Percentiles rank a stretch among this genome's conserved stretches.
Conservation (phyloP, 2,797 vertebrate species). For the Sebastes taczanowskii region DNA sequence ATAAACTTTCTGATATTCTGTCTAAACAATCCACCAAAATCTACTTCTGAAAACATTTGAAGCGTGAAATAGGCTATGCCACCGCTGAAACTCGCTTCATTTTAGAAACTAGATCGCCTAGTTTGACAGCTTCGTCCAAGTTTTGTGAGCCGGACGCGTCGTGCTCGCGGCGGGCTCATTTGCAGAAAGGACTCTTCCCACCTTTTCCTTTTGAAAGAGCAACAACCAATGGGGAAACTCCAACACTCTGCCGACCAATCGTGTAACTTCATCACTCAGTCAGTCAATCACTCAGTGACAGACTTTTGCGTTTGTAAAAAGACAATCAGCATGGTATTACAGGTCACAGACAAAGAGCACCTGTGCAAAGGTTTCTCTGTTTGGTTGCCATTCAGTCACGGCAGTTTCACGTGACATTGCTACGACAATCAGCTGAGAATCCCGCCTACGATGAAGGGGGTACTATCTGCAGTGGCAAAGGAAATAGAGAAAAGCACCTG, state of each 20-base stretch:
- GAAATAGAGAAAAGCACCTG: not conserved
- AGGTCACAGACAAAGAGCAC: not conserved
- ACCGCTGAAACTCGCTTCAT: fast-evolving
- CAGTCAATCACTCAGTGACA: too few relatives aligned
- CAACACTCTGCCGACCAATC: fast-evolving
- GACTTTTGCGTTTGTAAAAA: not conserved
- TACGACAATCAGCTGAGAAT: not conserved
- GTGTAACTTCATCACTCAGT: too few relatives aligned
- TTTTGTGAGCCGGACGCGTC: too few relatives aligned
- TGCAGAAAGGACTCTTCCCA: too few relatives aligned
- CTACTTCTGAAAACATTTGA: too few relatives aligned
- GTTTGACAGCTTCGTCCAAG: too few relatives aligned
- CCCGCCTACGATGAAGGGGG: fast-evolving
- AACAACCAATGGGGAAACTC: too few relatives aligned
- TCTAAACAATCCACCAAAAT: too few relatives aligned
- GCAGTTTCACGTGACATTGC: not conserved
- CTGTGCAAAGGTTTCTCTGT: not conserved
- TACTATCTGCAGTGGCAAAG: not conserved
- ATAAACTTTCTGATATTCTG: too few relatives aligned
- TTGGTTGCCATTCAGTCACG: not conserved
- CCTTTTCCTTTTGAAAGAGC: too few relatives aligned
- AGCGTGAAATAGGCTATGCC: fast-evolving
- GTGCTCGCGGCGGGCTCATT: too few relatives aligned
- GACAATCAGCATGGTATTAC: not conserved
- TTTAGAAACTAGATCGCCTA: too few relatives aligned